Conservation (phyloP, 2,888 invertebrate species). For the Seladonia tumulorum region DNA sequence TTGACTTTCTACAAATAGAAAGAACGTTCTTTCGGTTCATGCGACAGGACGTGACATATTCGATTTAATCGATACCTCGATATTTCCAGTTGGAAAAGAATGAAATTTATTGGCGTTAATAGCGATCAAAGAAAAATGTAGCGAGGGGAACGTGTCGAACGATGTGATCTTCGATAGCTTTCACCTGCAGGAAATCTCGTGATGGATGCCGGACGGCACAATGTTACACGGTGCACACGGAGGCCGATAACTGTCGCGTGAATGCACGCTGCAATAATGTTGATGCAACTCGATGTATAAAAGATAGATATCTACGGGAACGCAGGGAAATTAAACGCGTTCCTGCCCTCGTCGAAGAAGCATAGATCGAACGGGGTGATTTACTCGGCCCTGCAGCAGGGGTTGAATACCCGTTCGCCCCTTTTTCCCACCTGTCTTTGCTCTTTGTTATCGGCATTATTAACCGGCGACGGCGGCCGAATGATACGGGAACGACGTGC, state of each 20-base stretch:
- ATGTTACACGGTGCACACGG: slow-evolving; percentile 59
- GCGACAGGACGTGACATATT: background rate
- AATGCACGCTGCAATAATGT: slow-evolving; percentile 58
- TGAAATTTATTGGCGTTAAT: background rate
- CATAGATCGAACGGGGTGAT: background rate
- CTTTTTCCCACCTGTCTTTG: background rate
- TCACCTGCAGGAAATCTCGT: slow-evolving; percentile 83
- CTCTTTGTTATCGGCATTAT: slow-evolving; percentile 2
- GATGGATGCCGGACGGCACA: slow-evolving; percentile 75
- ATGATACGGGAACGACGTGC: background rate
- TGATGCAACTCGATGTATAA: slow-evolving; percentile 59
- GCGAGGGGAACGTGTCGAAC: background rate
- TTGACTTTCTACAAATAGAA: background rate
- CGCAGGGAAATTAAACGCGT: slow-evolving; percentile 43
- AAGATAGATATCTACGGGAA: slow-evolving; percentile 34
- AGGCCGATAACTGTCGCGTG: slow-evolving; percentile 59
- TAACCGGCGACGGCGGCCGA: background rate
- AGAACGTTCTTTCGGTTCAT: background rate
- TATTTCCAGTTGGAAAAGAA: background rate
- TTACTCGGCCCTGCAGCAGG: background rate
- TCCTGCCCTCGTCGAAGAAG: slow-evolving; percentile 29
- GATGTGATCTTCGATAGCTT: slow-evolving; percentile 38
- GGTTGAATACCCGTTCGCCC: background rate
- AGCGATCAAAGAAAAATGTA: background rate
- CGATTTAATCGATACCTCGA: background rate